Evolutionary conservation across 2,113 vertebrate species (phyloP).

Genomic region (Hemiscyllium ocellatum): DNA sequence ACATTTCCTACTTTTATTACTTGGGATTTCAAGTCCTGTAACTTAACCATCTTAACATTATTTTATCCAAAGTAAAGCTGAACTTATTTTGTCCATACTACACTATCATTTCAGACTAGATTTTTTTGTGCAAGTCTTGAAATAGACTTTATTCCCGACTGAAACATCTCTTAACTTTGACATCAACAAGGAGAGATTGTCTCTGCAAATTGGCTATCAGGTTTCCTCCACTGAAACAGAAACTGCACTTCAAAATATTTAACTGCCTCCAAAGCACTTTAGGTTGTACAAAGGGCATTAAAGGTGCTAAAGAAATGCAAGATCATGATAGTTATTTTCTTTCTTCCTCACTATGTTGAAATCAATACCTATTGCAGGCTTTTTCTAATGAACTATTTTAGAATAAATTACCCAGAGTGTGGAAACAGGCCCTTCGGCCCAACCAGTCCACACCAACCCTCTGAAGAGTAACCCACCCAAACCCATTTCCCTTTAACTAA

Average conservation of each 20-base stretch:
- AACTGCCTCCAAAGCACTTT: neutral
- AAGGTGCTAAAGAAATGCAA: neutral
- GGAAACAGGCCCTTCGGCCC: too few species aligned
- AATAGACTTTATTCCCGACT: neutral
- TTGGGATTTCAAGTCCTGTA: neutral
- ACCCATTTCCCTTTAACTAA: too few species aligned
- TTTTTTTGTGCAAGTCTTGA: neutral
- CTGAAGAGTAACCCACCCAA: too few species aligned
- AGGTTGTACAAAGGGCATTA: neutral
- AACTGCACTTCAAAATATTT: neutral
- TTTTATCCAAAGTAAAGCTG: neutral
- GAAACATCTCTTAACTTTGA: neutral
- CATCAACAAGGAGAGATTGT: neutral
- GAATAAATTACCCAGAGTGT: too few species aligned
- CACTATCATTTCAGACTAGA: neutral
- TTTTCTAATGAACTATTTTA: neutral
- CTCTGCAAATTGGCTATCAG: neutral
- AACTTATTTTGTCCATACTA: neutral
- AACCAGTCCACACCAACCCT: too few species aligned
- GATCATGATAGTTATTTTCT: neutral
- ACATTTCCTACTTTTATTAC: too few species aligned
- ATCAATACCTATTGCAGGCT: neutral
- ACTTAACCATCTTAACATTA: neutral
- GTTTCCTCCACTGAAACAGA: neutral
- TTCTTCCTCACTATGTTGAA: neutral